phyloP scores from a whole-genome alignment of 2,113 vertebrate genomes.

The Crotalus tigris region DNA sequence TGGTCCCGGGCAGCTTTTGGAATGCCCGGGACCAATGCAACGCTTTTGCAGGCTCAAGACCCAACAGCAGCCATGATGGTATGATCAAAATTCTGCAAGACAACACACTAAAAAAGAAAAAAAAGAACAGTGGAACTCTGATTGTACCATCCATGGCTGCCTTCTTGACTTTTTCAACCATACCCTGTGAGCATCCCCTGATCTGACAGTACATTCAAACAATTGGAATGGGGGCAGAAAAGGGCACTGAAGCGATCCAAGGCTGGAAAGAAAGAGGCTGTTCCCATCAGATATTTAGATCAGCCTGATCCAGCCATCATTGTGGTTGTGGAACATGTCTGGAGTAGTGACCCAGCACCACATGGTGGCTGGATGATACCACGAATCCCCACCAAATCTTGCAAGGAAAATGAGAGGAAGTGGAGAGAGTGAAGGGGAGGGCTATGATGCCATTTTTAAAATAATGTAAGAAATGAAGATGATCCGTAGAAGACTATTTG shows the following conservation, averaged over 20 bases:
- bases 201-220: neutral
- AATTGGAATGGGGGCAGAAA: neutral
- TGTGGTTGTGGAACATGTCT: neutral
- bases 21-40: too few species aligned
- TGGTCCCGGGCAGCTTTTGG: too few species aligned
- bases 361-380: neutral
- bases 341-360: neutral
- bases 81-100: neutral
- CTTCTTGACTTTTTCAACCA: neutral
- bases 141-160: neutral
- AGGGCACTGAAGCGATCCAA: neutral
- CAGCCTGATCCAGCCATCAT: neutral
- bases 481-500: neutral
- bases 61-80: neutral
- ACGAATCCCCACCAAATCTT: neutral
- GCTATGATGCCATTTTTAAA: neutral
- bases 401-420: neutral
- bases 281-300: neutral
- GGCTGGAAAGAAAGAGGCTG: neutral
- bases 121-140: neutral
- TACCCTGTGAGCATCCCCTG: neutral
- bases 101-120: neutral
- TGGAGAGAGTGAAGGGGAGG: neutral
- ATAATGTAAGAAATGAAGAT: neutral
- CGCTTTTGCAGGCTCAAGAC: too few species aligned